Evolutionary conservation across 2,888 invertebrate species (phyloP), one percentile per base, ranked within the genome.

Genomic region (Tridacna gigas): DNA sequence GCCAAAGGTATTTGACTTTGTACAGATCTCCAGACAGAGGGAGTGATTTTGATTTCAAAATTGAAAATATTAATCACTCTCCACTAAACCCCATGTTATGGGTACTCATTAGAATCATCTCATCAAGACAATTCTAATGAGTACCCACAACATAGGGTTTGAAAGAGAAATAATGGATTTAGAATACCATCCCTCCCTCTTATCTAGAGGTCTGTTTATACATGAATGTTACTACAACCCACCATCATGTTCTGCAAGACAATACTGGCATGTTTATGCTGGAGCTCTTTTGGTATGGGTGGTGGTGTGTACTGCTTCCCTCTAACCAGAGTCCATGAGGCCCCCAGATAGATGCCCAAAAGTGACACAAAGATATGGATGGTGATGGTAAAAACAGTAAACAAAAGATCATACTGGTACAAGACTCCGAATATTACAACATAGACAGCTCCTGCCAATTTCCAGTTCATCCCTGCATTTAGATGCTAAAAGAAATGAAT

Each of bases 211-310:
- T n/a, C n/a, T n/a, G n/a, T n/a, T n/a, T n/a, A 37, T 37, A 7
- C 37, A 37, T 37, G 37, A 37, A 4, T 37, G 3, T 4, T 37
- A 37, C 7, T 37, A 7, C 37, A 47, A 79, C 86, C 77, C 80
- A 92, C 92, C 89, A 91, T 91, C 88, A 93, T 89, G 82, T 91
- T 91, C 77, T 91, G 89, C 18, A 92, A 84, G 37, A 89, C 84
- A 47, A 86, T 88, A 45, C 86, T 85, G 65, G 85, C 88, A 61
- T 83, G 80, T n/a, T 86, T 80, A 74, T 87, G 82, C 22, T 76
- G 77, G 22, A 85, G 67, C 48, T 85, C 85, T 28, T 84, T 80
- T 0, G 89, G 88, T 48, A 83, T 77, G 22, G 84, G 74, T 0
- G 86, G 79, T 25, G 92, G 91, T 63, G 86, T 90, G 83, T 92